These are phyloP conservation scores for Antheraea yamamai DNA, from an alignment of 2,888 invertebrate species.

Conservation along the genomic window DNA sequence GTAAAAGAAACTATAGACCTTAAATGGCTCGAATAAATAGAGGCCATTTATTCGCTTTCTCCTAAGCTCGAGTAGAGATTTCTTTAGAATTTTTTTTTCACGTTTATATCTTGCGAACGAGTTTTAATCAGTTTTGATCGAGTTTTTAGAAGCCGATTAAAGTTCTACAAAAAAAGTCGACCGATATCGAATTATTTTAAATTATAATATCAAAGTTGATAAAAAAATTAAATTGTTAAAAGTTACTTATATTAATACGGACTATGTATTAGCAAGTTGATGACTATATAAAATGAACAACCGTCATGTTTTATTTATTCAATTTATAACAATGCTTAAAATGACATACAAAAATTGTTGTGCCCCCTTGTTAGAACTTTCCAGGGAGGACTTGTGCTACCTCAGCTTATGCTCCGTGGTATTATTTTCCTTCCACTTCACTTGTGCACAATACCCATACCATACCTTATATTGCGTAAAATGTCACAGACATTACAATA, in stretches of 20 bases:
- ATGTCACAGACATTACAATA: too few species aligned
- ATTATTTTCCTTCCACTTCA: too few species aligned
- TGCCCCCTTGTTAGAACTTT: too few species aligned
- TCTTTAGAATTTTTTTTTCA: slow-evolving; percentile 40
- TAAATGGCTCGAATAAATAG: slow-evolving; percentile 16
- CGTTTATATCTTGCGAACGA: slow-evolving; percentile 41
- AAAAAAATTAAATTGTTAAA: too few species aligned
- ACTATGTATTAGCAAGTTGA: neutral
- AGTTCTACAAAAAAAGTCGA: slow-evolving; percentile 33
- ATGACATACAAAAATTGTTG: neutral
- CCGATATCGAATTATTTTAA: slow-evolving; percentile 20
- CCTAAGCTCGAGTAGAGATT: slow-evolving; percentile 29
- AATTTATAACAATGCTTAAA: neutral
- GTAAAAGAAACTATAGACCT: slow-evolving; percentile 18
- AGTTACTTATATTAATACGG: neutral
- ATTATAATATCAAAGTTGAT: slow-evolving; percentile 27
- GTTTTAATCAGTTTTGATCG: slow-evolving; percentile 47
- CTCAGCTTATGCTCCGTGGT: too few species aligned
- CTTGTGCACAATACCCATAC: too few species aligned
- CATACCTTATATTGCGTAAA: too few species aligned
- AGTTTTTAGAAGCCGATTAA: slow-evolving; percentile 36
- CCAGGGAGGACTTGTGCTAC: too few species aligned
- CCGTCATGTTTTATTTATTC: neutral
- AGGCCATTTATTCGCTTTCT: slow-evolving; percentile 41
- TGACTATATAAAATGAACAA: neutral